Evolutionary conservation across 1,140 invertebrate genomes (phyloP).

Genomic region (Vanessa atalanta): DNA sequence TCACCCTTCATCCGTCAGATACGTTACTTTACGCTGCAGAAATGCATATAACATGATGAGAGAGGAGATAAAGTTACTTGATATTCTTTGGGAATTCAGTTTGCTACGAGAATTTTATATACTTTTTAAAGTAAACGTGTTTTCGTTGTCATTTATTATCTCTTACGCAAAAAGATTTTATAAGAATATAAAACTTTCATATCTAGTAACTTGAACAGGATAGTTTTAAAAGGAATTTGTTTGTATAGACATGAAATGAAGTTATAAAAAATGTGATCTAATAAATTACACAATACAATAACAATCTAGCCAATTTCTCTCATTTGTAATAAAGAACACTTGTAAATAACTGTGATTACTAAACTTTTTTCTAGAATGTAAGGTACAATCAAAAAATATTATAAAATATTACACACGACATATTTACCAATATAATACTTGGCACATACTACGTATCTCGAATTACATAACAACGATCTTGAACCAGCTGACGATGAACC

Average conservation of each 20-base stretch:
- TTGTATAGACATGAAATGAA: too few species aligned
- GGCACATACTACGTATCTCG: conserved; percentile 4
- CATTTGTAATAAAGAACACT: too few species aligned
- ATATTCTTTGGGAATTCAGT: conserved; percentile 22
- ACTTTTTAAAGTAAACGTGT: not conserved
- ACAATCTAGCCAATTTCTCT: too few species aligned
- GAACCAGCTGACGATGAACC: conserved; percentile 36
- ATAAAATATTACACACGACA: too few species aligned
- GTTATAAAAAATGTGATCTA: too few species aligned
- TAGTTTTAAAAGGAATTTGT: too few species aligned
- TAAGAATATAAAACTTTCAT: too few species aligned
- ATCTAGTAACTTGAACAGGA: too few species aligned
- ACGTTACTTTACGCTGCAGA: not conserved
- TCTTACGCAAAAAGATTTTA: not conserved
- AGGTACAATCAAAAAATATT: too few species aligned
- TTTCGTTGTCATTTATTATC: not conserved
- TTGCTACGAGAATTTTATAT: not conserved
- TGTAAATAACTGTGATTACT: too few species aligned
- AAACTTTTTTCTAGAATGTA: too few species aligned
- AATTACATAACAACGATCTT: conserved; percentile 42
- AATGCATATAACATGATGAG: not conserved
- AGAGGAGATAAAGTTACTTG: conserved; percentile 23
- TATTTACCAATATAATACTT: not conserved
- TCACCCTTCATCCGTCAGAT: conserved; percentile 4
- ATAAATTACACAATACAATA: too few species aligned